These are phyloP conservation scores for Acleris emargana DNA, from an alignment of 2,888 invertebrate species.

Conservation along the genomic window DNA sequence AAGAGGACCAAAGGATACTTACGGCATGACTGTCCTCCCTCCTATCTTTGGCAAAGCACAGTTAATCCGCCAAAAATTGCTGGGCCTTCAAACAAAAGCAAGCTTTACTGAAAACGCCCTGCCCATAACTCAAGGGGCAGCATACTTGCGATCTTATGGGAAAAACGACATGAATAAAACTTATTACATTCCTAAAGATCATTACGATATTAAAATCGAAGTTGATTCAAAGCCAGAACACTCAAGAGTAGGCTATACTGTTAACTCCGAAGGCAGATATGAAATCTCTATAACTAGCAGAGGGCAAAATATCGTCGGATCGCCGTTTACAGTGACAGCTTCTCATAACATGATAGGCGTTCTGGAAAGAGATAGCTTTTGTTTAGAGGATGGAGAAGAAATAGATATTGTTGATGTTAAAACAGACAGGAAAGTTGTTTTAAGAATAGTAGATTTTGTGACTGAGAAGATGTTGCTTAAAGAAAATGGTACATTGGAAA, in stretches of 20 bases:
- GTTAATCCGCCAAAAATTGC: constrained; percentile 70
- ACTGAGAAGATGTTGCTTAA: constrained; percentile 82
- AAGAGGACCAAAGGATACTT: constrained; percentile 75
- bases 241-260: constrained; percentile 78
- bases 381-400: constrained; percentile 77
- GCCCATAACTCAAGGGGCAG: constrained; percentile 74
- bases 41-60: constrained; percentile 78
- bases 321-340: constrained; percentile 82
- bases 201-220: constrained; percentile 79
- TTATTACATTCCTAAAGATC: constrained; percentile 75
- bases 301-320: constrained; percentile 83
- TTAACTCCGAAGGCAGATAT: constrained; percentile 80
- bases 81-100: constrained; percentile 67
- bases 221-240: constrained; percentile 74
- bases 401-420: constrained; percentile 74
- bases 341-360: constrained; percentile 63
- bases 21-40: constrained; percentile 72
- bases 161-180: constrained; percentile 77
- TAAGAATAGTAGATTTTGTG: constrained; percentile 81
- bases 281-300: constrained; percentile 82
- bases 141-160: constrained; percentile 72
- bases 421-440: constrained; percentile 75
- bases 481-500: constrained; percentile 78
- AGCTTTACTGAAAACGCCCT: constrained; percentile 67
- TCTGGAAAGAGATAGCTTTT: constrained; percentile 67